Evolutionary conservation across 2,113 vertebrate species (phyloP).

Genomic region (Perca flavescens): DNA sequence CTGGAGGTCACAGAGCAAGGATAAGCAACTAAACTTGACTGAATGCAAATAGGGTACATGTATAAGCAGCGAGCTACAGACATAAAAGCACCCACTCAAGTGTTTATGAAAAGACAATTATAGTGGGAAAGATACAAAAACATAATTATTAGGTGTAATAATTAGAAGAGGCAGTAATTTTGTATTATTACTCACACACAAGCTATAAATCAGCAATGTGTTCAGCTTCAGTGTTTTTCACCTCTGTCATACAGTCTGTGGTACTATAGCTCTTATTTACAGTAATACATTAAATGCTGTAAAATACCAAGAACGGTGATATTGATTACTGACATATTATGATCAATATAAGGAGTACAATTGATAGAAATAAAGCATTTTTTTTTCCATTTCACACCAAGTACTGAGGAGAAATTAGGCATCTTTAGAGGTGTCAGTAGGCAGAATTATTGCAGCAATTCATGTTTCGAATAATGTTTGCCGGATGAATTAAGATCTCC

Average conservation of each 20-base stretch:
- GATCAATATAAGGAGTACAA: neutral
- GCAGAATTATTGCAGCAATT: slow-evolving; percentile 24
- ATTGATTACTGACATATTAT: slow-evolving; percentile 9
- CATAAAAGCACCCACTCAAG: slow-evolving; percentile 35
- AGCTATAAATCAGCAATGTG: neutral
- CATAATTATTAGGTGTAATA: slow-evolving; percentile 28
- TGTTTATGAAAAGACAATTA: slow-evolving; percentile 43
- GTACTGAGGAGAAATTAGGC: neutral
- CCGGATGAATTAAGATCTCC: slow-evolving; percentile 56
- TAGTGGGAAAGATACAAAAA: slow-evolving; percentile 37
- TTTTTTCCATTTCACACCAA: neutral
- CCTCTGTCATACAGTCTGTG: neutral
- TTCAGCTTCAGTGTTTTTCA: neutral
- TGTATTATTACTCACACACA: neutral
- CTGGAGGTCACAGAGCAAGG: slow-evolving; percentile 62
- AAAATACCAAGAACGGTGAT: neutral
- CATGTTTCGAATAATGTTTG: slow-evolving; percentile 41
- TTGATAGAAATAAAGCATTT: slow-evolving; percentile 7
- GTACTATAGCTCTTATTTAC: neutral
- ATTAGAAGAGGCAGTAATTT: slow-evolving; percentile 32
- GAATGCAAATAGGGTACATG: slow-evolving; percentile 55
- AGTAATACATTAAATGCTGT: neutral
- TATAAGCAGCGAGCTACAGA: slow-evolving; percentile 14
- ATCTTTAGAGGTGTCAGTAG: neutral
- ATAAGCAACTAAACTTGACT: slow-evolving; percentile 44